Evolutionary conservation across 37 sponge, comb jelly and placozoan genomes (phyloP).

Genomic region (Halisarca cf. caerulea): DNA sequence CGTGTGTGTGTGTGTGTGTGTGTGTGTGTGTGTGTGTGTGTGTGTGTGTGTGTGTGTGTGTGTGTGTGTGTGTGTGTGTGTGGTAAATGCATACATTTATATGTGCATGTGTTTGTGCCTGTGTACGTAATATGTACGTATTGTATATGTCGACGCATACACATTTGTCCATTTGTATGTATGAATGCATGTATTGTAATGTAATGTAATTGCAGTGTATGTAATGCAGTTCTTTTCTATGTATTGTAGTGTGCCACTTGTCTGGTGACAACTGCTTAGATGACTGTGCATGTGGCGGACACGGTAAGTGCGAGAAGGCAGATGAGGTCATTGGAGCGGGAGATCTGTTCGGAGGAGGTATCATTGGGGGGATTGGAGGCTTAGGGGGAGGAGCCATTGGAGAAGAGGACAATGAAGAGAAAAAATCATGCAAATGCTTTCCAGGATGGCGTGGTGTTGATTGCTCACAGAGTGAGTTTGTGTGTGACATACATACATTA

Average conservation of each 20-base stretch:
- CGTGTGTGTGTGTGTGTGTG: too few species aligned
- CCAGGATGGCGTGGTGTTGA: slow-evolving; percentile 15
- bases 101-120: too few species aligned
- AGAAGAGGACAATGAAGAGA: neutral
- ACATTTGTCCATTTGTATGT: too few species aligned
- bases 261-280: neutral
- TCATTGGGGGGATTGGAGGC: neutral
- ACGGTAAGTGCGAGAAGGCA: slow-evolving; percentile 14
- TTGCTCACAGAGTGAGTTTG: slow-evolving; percentile 13
- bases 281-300: slow-evolving; percentile 23
- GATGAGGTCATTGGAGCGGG: neutral
- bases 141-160: too few species aligned
- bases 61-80: too few species aligned
- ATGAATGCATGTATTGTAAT: too few species aligned
- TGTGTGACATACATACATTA: too few species aligned
- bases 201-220: too few species aligned
- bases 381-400: neutral
- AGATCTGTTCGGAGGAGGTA: neutral
- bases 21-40: too few species aligned
- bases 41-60: too few species aligned
- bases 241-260: neutral
- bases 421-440: neutral
- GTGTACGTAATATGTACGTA: too few species aligned
- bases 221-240: neutral
- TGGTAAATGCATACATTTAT: too few species aligned